A percentile compares a stretch with the other conserved stretches of the same genome.
phyloP scores from a whole-genome alignment of 2,888 invertebrate genomes.

The Eristalis tenax region DNA sequence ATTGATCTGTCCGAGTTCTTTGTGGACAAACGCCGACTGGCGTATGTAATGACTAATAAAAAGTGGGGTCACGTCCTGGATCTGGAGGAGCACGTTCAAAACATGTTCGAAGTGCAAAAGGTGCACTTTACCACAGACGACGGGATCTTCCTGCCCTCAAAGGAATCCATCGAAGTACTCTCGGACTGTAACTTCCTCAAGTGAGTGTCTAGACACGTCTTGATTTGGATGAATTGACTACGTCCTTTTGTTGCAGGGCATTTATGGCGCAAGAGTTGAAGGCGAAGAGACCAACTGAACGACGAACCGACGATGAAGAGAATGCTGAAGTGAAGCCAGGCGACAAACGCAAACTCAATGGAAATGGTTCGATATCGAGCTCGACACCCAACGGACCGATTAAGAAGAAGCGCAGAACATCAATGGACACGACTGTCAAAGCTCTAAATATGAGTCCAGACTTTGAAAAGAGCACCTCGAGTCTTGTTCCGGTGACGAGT shows the following conservation, averaged over 20 bases:
- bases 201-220: conserved; percentile 14
- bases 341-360: neutral
- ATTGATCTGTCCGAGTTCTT: conserved; percentile 75
- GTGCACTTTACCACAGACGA: conserved; percentile 74
- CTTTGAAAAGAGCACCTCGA: neutral
- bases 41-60: conserved; percentile 73
- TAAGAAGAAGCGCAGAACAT: neutral
- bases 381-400: neutral
- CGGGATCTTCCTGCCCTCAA: conserved; percentile 74
- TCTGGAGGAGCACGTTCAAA: conserved; percentile 75
- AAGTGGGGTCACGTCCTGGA: conserved; percentile 73
- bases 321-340: neutral
- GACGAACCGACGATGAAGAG: neutral
- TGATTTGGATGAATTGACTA: neutral
- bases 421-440: neutral
- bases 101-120: conserved; percentile 72
- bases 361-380: neutral
- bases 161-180: conserved; percentile 74
- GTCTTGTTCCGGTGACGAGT: neutral
- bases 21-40: conserved; percentile 73
- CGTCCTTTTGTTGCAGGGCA: neutral
- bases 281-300: neutral
- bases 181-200: conserved; percentile 66
- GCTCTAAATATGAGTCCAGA: neutral
- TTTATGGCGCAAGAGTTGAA: neutral